Conservation (phyloP, 2,797 vertebrate genomes). For the Fistularia commersonii region DNA sequence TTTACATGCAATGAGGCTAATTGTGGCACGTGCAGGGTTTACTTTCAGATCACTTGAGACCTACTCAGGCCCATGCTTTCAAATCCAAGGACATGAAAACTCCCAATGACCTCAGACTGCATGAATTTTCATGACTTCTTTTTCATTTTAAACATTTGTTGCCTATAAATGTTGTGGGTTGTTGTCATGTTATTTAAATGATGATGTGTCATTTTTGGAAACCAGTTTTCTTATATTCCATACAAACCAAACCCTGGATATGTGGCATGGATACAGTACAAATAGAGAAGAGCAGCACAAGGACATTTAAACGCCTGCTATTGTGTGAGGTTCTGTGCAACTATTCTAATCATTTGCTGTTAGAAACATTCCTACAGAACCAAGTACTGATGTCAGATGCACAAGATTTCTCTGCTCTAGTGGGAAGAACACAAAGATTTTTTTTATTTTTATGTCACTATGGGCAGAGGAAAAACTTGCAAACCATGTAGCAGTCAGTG, state of each 20-base stretch:
- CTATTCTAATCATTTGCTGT: constrained; percentile 35
- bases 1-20: constrained; percentile 12
- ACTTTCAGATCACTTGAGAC: constrained; percentile 48
- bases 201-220: constrained; percentile 19
- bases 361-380: constrained; percentile 65
- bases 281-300: constrained; percentile 36
- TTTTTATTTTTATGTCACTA: constrained; percentile 42
- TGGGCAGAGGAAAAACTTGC: constrained; percentile 19
- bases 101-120: constrained; percentile 38
- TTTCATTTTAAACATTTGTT: constrained; percentile 22
- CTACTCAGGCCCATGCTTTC: constrained; percentile 55
- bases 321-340: constrained; percentile 6
- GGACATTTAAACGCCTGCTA: constrained; percentile 27
- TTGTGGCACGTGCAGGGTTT: constrained; percentile 26
- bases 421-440: constrained; percentile 38
- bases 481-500: constrained; percentile 60
- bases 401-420: constrained; percentile 26
- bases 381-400: constrained; percentile 64
- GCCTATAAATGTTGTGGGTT: constrained; percentile 22
- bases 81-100: constrained; percentile 45
- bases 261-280: constrained; percentile 4
- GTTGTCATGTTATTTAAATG: constrained; percentile 12
- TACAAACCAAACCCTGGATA: constrained; percentile 17
- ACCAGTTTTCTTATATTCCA: constrained; percentile 22
- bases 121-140: constrained; percentile 27